phyloP scores from a whole-genome alignment of 2,113 vertebrate genomes.

The Capreolus pygargus region DNA sequence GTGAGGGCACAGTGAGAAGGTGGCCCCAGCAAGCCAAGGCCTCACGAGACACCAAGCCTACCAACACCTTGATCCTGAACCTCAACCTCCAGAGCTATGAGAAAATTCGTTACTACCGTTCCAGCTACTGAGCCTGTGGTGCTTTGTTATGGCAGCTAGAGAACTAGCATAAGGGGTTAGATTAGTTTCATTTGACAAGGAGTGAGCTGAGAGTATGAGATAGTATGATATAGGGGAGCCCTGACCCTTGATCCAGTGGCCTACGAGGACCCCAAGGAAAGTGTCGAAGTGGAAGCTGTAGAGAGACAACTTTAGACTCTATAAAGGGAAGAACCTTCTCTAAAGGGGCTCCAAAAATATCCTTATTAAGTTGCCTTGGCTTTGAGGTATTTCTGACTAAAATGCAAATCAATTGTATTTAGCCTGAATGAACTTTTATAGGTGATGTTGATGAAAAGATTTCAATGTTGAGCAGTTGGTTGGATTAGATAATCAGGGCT shows the following conservation, averaged over 20 bases:
- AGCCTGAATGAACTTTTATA: background rate
- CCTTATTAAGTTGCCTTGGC: background rate
- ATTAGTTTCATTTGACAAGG: background rate
- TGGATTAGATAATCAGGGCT: background rate
- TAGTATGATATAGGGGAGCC: background rate
- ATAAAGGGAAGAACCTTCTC: background rate
- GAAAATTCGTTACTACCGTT: background rate
- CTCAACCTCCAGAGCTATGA: background rate
- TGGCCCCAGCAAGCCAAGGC: background rate
- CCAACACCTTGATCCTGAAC: background rate
- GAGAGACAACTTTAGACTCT: background rate
- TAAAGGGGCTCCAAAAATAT: background rate
- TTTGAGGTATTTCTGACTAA: background rate
- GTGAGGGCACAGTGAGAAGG: background rate
- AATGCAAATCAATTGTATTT: background rate
- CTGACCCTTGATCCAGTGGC: background rate
- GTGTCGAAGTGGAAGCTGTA: background rate
- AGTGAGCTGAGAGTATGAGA: background rate
- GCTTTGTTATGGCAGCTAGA: no score
- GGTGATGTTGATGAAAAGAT: background rate
- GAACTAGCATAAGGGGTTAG: background rate
- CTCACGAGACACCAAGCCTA: background rate
- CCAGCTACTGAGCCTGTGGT: background rate
- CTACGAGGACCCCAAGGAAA: background rate
- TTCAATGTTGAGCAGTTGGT: background rate